Percentiles rank a stretch among this genome's conserved stretches.
Evolutionary conservation across 2,888 invertebrate species (phyloP).

Genomic region (Habroteleia sp.): DNA sequence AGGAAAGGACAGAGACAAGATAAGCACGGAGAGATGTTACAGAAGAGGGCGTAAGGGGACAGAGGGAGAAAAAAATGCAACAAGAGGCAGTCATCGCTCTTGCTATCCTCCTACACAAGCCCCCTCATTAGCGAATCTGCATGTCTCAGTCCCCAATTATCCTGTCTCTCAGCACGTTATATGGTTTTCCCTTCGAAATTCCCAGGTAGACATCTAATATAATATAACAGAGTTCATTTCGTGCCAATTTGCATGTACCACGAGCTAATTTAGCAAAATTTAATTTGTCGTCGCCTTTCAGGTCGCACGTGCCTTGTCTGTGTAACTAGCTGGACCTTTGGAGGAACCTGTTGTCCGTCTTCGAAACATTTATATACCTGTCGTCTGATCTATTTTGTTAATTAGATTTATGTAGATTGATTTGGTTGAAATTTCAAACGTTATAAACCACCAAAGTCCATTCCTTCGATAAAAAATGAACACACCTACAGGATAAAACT

Average conservation of each 20-base stretch:
- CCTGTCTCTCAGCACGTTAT: slow-evolving; percentile 67
- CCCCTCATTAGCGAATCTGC: slow-evolving; percentile 78
- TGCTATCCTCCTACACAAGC: slow-evolving; percentile 70
- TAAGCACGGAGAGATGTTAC: slow-evolving; percentile 57
- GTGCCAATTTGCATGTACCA: slow-evolving; percentile 80
- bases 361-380: slow-evolving; percentile 6
- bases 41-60: slow-evolving; percentile 18
- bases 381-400: neutral
- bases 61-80: slow-evolving; percentile 52
- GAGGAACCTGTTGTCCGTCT: slow-evolving; percentile 20
- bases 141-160: slow-evolving; percentile 79
- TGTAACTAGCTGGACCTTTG: slow-evolving; percentile 31
- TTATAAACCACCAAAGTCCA: too few species aligned
- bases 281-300: slow-evolving; percentile 77
- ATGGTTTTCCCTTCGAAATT: slow-evolving; percentile 78
- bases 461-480: too few species aligned
- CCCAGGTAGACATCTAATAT: slow-evolving; percentile 78
- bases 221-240: slow-evolving; percentile 80
- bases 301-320: slow-evolving; percentile 69
- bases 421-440: too few species aligned
- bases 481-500: neutral
- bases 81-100: slow-evolving; percentile 62
- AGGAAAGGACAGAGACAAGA: slow-evolving; percentile 56
- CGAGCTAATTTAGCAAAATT: slow-evolving; percentile 78
- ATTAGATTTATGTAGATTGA: too few species aligned